phyloP scores from a whole-genome alignment of 1,140 invertebrate species.

The Copidosoma floridanum region DNA sequence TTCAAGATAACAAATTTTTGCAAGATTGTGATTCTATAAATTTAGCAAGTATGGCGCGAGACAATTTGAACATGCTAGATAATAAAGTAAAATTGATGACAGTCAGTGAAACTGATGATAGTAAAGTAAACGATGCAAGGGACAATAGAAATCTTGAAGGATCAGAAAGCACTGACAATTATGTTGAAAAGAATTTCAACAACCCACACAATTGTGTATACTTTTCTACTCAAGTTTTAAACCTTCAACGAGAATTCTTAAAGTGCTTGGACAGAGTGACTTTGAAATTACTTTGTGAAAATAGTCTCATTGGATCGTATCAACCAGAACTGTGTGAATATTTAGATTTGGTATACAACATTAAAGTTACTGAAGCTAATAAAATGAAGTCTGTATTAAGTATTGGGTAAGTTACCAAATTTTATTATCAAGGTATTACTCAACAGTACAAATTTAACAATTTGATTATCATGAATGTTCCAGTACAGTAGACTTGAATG shows the following conservation, averaged over 20 bases:
- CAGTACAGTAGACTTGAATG: conserved; percentile 44
- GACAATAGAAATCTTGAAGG: conserved; percentile 11
- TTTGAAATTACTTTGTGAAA: conserved; percentile 58
- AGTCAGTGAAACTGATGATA: conserved; percentile 9
- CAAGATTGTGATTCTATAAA: not conserved
- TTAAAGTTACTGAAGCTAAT: conserved; percentile 33
- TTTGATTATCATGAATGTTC: no score
- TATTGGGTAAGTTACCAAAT: conserved; percentile 31
- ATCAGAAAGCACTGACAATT: not conserved
- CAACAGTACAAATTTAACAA: no score
- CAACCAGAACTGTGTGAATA: conserved; percentile 50
- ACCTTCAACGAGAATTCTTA: conserved; percentile 53
- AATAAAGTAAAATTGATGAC: conserved; percentile 6
- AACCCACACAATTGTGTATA: conserved; percentile 63
- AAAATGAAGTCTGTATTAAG: conserved; percentile 25
- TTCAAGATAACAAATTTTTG: not conserved
- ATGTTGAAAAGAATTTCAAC: conserved; percentile 34
- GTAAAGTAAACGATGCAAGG: not conserved
- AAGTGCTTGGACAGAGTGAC: conserved; percentile 58
- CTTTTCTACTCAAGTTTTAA: conserved; percentile 60
- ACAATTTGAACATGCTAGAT: conserved; percentile 6
- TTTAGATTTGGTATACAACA: conserved; percentile 41
- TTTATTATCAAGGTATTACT: conserved; percentile 33
- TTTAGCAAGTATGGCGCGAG: not conserved
- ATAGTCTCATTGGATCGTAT: conserved; percentile 56